These are phyloP conservation scores for Tipula vernalis DNA, from an alignment of 2,888 invertebrate species.

Conservation along the genomic window DNA sequence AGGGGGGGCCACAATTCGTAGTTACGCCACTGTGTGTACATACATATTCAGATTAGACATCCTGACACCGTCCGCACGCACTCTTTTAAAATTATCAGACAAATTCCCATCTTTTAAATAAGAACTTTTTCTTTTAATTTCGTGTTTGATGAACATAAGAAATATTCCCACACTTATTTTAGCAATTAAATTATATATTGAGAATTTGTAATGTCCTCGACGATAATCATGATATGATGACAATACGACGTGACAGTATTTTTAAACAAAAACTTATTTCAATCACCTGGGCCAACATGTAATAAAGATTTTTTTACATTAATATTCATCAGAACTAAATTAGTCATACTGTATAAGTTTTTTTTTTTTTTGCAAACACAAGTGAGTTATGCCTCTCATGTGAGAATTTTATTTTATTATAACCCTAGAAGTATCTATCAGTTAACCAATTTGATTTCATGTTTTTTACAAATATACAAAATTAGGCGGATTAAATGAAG, in stretches of 20 bases:
- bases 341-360: background rate
- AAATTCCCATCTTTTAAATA: background rate
- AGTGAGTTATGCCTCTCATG: background rate
- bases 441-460: background rate
- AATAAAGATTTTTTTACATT: background rate
- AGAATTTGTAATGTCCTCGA: background rate
- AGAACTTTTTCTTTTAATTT: background rate
- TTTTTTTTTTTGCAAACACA: background rate
- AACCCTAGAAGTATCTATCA: background rate
- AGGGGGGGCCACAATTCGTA: too few relatives aligned
- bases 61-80: background rate
- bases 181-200: background rate
- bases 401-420: background rate
- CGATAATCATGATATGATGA: background rate
- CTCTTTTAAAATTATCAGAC: background rate
- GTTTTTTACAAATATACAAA: background rate
- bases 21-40: too few relatives aligned
- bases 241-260: background rate
- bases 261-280: background rate
- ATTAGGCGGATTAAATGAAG: background rate
- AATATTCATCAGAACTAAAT: background rate
- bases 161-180: background rate
- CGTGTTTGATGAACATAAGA: background rate
- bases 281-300: background rate
- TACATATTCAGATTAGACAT: background rate